Evolutionary conservation across 2,888 invertebrate species (phyloP), one percentile per base, ranked within the genome.

Genomic region (Andricus quercusramuli): DNA sequence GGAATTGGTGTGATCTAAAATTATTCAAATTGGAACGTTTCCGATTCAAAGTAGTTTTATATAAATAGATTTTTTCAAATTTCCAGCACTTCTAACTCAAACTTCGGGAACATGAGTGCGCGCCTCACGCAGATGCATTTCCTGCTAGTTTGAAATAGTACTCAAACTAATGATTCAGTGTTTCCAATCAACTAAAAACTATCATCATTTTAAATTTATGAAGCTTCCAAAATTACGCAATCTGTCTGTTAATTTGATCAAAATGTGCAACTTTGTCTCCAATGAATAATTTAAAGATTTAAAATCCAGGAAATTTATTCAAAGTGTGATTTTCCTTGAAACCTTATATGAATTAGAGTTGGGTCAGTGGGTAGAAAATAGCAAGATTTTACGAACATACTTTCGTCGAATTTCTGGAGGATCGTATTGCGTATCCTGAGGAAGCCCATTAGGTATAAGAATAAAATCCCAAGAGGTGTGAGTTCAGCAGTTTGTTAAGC

Each of bases 401-500:
- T 74, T 74, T 74, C 6, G 6, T 32, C 17, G 47, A 85, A 84
- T 85, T 85, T 82, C 80, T 84, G 82, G 82, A 83, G 83, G 83
- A 85, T 86, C 82, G 84, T 85, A 83, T 89, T 87, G 89, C 90
- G 88, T 90, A 90, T 89, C 86, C 87, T 81, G 84, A 84, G 88
- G 86, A 89, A 90, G 88, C 90, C 89, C 87, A 91, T 91, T 90
- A 89, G 88, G 88, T 90, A 88, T 89, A 88, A 90, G 89, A 91
- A 90, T 90, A 89, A 91, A 91, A 91, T 90, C 89, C 90, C 89
- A 82, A 80, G 89, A 88, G 88, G 88, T 88, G 90, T 90, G 89
- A 89, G 89, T 90, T 90, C 90, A 91, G 90, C 91, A 91, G 89
- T 91, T 92, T 91, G 90, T 92, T 91, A 89, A 91, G 89, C 88